Evolutionary conservation across 2,888 invertebrate species (phyloP).

Genomic region (Aromia moschata): DNA sequence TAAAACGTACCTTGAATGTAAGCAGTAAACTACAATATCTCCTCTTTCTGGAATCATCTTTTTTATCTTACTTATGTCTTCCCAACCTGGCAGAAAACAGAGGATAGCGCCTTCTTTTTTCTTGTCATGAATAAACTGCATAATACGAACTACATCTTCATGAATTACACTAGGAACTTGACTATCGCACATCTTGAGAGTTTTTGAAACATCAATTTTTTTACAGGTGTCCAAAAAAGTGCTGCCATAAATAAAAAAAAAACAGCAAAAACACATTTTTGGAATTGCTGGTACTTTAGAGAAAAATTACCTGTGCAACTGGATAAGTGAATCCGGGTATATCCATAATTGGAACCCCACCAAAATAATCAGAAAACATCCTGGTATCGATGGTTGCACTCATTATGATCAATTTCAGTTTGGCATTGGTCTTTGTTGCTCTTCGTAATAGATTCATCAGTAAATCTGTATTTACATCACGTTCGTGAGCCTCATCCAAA

Average conservation of each 20-base stretch:
- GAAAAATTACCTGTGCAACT: slow-evolving; percentile 62
- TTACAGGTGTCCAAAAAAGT: slow-evolving; percentile 65
- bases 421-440: slow-evolving; percentile 63
- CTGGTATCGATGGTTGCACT: slow-evolving; percentile 76
- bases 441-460: slow-evolving; percentile 69
- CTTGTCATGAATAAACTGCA: slow-evolving; percentile 68
- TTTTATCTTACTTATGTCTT: slow-evolving; percentile 70
- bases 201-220: slow-evolving; percentile 58
- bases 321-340: slow-evolving; percentile 69
- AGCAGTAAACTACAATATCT: slow-evolving; percentile 50
- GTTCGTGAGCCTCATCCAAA: slow-evolving; percentile 79
- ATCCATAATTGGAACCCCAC: slow-evolving; percentile 57
- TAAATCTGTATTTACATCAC: slow-evolving; percentile 75
- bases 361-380: slow-evolving; percentile 67
- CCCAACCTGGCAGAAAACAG: slow-evolving; percentile 81
- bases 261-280: too few relatives aligned
- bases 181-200: slow-evolving; percentile 55
- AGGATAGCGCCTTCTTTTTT: slow-evolving; percentile 75
- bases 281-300: too few relatives aligned
- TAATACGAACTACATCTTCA: slow-evolving; percentile 63
- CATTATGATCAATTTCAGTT: slow-evolving; percentile 73
- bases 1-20: slow-evolving; percentile 39
- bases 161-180: slow-evolving; percentile 64
- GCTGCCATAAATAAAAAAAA: too few relatives aligned
- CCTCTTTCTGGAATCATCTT: slow-evolving; percentile 50